phyloP scores from a whole-genome alignment of 2,797 vertebrate genomes.

The Mus minutoides region DNA sequence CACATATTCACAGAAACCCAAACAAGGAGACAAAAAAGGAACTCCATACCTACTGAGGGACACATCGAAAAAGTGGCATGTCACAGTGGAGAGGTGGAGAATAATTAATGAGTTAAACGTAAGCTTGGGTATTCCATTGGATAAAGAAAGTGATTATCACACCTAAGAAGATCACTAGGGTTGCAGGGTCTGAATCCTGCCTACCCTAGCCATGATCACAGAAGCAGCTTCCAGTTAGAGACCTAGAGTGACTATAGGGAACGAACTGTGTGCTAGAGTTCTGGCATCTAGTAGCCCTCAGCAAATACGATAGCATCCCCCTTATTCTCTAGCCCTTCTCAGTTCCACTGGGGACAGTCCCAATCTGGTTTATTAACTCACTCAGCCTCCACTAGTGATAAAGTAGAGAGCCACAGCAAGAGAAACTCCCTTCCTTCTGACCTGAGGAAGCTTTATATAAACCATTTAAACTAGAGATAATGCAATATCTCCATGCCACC shows the following conservation, averaged over 20 bases:
- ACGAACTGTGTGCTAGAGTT: too few relatives aligned
- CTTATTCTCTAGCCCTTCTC: rapidly evolving
- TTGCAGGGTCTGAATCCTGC: background rate
- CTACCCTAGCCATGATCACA: background rate
- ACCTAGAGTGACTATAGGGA: background rate
- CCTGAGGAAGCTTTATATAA: background rate
- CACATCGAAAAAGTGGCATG: background rate
- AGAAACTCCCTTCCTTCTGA: background rate
- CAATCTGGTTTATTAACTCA: background rate
- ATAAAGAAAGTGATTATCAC: background rate
- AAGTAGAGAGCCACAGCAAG: background rate
- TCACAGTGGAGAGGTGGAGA: background rate
- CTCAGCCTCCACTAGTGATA: background rate
- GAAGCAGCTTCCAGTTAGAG: background rate
- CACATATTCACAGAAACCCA: background rate
- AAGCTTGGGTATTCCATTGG: background rate
- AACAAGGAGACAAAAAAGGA: background rate
- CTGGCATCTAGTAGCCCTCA: background rate
- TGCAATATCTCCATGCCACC: background rate
- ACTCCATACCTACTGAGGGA: background rate
- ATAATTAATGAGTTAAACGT: background rate
- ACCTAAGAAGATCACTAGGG: background rate
- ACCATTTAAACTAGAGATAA: background rate
- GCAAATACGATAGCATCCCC: background rate
- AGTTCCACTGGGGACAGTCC: rapidly evolving